These are phyloP conservation scores for Tadarida brasiliensis DNA, from an alignment of 2,797 vertebrate species.

Conservation along the genomic window DNA sequence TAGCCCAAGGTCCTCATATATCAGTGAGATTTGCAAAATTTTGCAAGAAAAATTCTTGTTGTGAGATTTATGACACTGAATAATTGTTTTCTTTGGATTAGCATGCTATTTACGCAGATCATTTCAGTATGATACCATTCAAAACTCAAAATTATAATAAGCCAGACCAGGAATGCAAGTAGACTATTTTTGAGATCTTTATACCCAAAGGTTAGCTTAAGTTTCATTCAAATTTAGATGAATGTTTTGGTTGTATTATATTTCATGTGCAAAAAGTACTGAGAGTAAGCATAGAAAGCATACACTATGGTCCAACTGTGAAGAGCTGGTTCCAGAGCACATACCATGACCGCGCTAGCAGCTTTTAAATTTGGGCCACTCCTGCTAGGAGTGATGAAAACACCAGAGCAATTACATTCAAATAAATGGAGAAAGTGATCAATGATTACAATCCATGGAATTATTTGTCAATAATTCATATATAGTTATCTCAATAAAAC, in stretches of 20 bases:
- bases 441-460: background rate
- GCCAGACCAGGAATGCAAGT: background rate
- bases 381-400: background rate
- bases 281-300: background rate
- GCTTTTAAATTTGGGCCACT: background rate
- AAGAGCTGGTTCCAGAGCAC: background rate
- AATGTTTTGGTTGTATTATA: background rate
- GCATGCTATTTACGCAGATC: background rate
- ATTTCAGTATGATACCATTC: constrained; percentile 24
- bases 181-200: background rate
- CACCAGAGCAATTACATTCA: background rate
- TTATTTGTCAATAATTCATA: constrained; percentile 19
- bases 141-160: background rate
- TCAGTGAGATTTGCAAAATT: constrained; percentile 48
- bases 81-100: constrained; percentile 44
- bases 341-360: background rate
- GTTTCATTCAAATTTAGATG: background rate
- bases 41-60: constrained; percentile 10
- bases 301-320: background rate
- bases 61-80: constrained; percentile 12
- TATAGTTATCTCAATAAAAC: background rate
- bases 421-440: background rate
- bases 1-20: background rate
- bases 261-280: background rate
- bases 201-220: background rate